Evolutionary conservation across 2,113 vertebrate species (phyloP), one percentile per base, ranked within the genome.

Genomic region (Delphinus delphis): DNA sequence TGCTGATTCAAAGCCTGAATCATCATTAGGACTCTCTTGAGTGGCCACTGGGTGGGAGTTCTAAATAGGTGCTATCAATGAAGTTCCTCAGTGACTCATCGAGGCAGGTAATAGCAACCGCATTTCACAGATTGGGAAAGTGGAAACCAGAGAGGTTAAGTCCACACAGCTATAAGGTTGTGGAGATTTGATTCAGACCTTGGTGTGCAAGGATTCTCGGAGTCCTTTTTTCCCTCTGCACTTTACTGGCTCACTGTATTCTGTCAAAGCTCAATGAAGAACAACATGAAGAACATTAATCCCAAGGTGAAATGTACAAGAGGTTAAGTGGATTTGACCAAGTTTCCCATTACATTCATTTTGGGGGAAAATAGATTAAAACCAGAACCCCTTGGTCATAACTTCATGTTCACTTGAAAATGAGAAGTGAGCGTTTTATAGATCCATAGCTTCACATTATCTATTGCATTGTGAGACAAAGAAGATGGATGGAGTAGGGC

Each of bases 401-500:
- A 89, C 41, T 74, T 68, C 23, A 44, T n/a, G 60, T 73, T 73
- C 67, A 6, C 44, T 68, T 93, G 86, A 76, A 93, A 86, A 93
- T 68, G 97, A 92, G 60, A 79, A 92, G 74, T 67, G 74, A 41
- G n/a, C 41, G 28, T 70, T 88, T 79, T 81, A 58, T 62, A 73
- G 63, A 85, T 18, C 9, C 44, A 21, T 4, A 41, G 84, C 53
- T 80, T 80, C 41, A 0, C 36, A 20, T 58, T 68, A n/a, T 84
- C 74, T 67, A 25, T 62, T 33, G 70, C 85, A 63, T 17, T 47
- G 15, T 11, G 33, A 88, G 79, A 67, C 76, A 60, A 73, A 95
- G 70, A 81, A 84, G 97, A 96, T 80, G 63, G 74, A 93, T 97
- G 85, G 79, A 33, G 4, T 47, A 4, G 79, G 65, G 63, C 73